These are phyloP conservation scores for Alexandromys oeconomus DNA, from an alignment of 2,797 vertebrate species.

Conservation along the genomic window DNA sequence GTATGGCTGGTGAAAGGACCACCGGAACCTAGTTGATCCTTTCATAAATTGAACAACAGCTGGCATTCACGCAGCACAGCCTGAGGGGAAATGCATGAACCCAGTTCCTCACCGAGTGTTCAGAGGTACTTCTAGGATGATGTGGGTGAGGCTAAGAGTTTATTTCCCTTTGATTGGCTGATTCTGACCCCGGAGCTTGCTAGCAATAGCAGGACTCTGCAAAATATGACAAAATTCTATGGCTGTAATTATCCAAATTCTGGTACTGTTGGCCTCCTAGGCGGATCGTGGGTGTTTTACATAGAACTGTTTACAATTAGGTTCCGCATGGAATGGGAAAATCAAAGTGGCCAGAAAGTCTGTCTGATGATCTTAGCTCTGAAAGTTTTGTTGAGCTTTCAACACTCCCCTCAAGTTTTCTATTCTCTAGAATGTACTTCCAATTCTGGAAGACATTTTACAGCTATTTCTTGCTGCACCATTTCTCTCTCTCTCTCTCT, in stretches of 20 bases:
- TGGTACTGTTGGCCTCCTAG: background rate
- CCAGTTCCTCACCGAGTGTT: background rate
- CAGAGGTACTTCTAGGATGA: background rate
- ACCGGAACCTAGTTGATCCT: background rate
- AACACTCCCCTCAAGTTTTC: background rate
- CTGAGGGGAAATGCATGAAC: background rate
- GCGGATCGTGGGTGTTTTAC: background rate
- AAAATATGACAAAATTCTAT: background rate
- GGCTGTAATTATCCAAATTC: background rate
- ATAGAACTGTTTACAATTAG: background rate
- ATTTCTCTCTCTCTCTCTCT: background rate
- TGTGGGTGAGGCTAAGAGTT: background rate
- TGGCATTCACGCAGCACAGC: background rate
- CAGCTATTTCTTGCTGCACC: background rate
- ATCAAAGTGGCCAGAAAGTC: background rate
- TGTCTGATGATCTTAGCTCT: background rate
- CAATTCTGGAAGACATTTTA: background rate
- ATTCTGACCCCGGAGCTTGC: background rate
- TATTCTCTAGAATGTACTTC: background rate
- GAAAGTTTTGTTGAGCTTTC: background rate
- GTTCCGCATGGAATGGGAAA: background rate
- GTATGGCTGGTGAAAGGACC: background rate
- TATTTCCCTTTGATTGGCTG: background rate
- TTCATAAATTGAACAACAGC: constrained; percentile 13
- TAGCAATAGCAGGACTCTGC: background rate